Conservation (phyloP, 2,888 invertebrate genomes). For the Cheilosia pagana region DNA sequence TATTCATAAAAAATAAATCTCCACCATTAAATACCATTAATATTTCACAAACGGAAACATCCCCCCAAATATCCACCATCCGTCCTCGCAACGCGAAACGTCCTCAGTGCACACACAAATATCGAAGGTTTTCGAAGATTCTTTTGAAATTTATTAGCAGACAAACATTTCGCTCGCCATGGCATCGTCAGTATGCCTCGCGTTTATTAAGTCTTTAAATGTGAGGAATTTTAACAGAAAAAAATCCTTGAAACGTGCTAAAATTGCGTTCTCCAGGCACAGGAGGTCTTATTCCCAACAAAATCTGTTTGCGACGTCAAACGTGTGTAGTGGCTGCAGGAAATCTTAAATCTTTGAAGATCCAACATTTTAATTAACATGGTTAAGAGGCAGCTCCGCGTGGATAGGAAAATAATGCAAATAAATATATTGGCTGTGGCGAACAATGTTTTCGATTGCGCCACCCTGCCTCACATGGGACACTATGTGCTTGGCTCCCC, state of each 20-base stretch:
- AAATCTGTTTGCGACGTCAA: slow-evolving; percentile 6
- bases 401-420: too few species aligned
- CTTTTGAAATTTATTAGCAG: slow-evolving; percentile 17
- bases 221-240: background rate
- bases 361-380: background rate
- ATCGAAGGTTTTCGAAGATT: background rate
- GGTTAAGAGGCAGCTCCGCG: too few species aligned
- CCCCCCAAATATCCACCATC: background rate
- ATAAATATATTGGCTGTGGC: too few species aligned
- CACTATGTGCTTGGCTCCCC: too few species aligned
- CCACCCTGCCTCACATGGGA: too few species aligned
- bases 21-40: background rate
- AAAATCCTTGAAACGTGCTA: background rate
- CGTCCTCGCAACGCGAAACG: background rate
- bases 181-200: background rate
- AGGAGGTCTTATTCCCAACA: background rate
- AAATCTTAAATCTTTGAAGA: slow-evolving; percentile 23
- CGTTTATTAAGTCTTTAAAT: slow-evolving; percentile 17
- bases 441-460: too few species aligned
- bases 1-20: slow-evolving; percentile 24
- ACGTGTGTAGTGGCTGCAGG: background rate
- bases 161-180: background rate
- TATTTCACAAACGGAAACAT: slow-evolving; percentile 1
- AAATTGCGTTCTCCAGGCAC: slow-evolving; percentile 5
- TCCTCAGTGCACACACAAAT: background rate